phyloP scores from a whole-genome alignment of 2,797 vertebrate genomes.

The Sebastes itinus region DNA sequence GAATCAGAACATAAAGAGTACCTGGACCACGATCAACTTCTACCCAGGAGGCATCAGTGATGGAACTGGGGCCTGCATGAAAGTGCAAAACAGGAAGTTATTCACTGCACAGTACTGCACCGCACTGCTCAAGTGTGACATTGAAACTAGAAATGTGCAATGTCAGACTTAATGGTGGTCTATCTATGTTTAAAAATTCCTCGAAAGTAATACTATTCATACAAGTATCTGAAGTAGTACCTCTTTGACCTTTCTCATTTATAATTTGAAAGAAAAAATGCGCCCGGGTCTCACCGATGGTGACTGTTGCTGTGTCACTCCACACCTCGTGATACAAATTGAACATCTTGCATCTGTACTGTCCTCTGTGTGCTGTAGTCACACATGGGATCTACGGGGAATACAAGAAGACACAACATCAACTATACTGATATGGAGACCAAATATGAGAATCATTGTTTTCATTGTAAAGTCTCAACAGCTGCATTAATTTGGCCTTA shows the following conservation, averaged over 20 bases:
- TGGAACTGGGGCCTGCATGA: constrained; percentile 74
- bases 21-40: constrained; percentile 57
- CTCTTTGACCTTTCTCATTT: neutral
- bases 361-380: constrained; percentile 86
- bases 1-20: constrained; percentile 33
- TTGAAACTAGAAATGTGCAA: neutral
- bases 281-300: constrained; percentile 79
- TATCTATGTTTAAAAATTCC: neutral
- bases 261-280: neutral
- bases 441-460: neutral
- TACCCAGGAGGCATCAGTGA: constrained; percentile 70
- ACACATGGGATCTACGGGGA: constrained; percentile 79
- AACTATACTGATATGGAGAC: neutral
- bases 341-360: constrained; percentile 84
- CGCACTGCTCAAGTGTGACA: neutral
- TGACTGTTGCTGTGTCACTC: constrained; percentile 80
- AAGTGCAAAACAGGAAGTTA: constrained; percentile 36
- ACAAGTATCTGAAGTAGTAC: neutral
- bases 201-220: neutral
- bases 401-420: neutral
- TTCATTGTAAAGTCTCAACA: neutral
- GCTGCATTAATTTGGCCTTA: neutral
- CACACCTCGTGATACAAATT: constrained; percentile 86
- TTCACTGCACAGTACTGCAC: neutral
- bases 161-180: neutral